A percentile compares a stretch with the other conserved stretches of the same genome.
These are phyloP conservation scores for Rhopalosiphum maidis DNA, from an alignment of 1,140 invertebrate species.

Conservation along the genomic window DNA sequence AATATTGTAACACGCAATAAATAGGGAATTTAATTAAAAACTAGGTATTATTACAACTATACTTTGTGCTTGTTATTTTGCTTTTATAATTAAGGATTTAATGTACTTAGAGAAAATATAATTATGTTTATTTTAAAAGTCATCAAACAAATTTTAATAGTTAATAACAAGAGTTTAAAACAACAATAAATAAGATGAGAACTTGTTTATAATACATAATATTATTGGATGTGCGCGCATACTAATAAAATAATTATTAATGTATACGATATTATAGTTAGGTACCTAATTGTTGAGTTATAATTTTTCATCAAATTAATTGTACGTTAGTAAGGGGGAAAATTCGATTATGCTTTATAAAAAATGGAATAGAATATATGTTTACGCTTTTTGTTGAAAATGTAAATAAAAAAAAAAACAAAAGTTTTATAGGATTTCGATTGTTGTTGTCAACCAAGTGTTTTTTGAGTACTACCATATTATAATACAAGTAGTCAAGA, in stretches of 20 bases:
- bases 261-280: neutral
- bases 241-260: neutral
- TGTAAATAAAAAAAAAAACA: slow-evolving; percentile 22
- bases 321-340: neutral
- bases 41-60: neutral
- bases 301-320: neutral
- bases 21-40: slow-evolving; percentile 19
- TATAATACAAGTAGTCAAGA: neutral
- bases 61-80: neutral
- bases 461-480: neutral
- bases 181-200: neutral
- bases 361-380: neutral
- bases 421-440: neutral
- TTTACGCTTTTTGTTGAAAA: neutral
- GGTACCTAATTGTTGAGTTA: neutral
- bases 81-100: slow-evolving; percentile 9
- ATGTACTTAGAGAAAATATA: neutral
- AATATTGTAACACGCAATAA: slow-evolving; percentile 3
- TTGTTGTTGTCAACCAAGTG: neutral
- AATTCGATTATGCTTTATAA: neutral
- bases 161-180: neutral
- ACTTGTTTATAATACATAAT: neutral
- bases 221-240: neutral
- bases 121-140: neutral
- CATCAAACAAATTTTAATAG: neutral